Conservation (phyloP, 2,797 vertebrate species). For the Xiphorhynchus erythropygius region DNA sequence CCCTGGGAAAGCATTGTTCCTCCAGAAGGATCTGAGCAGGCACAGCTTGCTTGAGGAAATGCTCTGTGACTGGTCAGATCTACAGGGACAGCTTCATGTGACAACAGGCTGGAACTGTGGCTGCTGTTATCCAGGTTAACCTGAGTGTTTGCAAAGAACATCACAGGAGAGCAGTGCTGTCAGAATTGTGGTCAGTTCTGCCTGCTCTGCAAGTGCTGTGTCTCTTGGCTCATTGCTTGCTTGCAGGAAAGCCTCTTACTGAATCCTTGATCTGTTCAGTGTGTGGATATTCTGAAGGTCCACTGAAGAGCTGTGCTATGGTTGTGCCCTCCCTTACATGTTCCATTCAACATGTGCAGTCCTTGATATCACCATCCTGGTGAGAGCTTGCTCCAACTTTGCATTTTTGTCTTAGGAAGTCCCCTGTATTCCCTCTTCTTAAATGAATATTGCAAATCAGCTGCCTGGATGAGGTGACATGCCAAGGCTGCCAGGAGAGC, state of each 20-base stretch:
- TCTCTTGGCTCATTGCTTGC: not conserved
- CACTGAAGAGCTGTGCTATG: not conserved
- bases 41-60: slow-evolving; percentile 18
- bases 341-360: not conserved
- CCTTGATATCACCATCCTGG: not conserved
- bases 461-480: not conserved
- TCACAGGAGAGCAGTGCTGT: not conserved
- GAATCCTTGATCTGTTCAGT: not conserved
- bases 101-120: not conserved
- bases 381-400: not conserved
- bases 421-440: not conserved
- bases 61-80: not conserved
- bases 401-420: not conserved
- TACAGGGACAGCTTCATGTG: not conserved
- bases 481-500: not conserved
- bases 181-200: not conserved
- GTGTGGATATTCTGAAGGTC: not conserved
- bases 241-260: not conserved
- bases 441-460: not conserved
- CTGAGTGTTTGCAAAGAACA: not conserved
- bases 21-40: not conserved
- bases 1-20: not conserved
- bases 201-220: not conserved
- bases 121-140: not conserved
- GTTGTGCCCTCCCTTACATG: not conserved